Evolutionary conservation across 2,797 vertebrate genomes (phyloP).

Genomic region (Champsocephalus esox): DNA sequence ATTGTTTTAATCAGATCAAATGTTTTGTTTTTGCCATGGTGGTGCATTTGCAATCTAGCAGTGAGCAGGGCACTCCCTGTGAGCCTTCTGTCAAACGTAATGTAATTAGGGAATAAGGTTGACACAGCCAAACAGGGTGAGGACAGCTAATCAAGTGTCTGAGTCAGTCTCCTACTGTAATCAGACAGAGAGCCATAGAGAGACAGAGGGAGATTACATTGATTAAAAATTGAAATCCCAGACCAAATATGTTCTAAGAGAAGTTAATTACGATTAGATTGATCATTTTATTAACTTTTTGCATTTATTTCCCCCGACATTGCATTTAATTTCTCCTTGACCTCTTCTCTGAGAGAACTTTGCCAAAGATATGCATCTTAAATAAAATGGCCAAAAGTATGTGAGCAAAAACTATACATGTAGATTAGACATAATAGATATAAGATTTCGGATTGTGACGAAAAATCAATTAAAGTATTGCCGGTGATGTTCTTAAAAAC

Average conservation of each 20-base stretch:
- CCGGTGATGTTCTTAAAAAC: background rate
- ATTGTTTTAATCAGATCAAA: conserved; percentile 22
- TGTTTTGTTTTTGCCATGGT: background rate
- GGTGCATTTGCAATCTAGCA: conserved; percentile 32
- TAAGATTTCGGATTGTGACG: background rate
- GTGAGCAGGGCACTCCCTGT: conserved; percentile 35
- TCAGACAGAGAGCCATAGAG: conserved; percentile 55
- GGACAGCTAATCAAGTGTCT: conserved; percentile 71
- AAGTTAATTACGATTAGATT: conserved; percentile 76
- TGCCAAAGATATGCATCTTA: background rate
- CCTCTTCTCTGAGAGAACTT: conserved; percentile 15
- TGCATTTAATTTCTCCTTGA: conserved; percentile 20
- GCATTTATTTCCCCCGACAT: conserved; percentile 54
- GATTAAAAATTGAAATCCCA: conserved; percentile 75
- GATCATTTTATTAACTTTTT: conserved; percentile 60
- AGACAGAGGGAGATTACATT: conserved; percentile 63
- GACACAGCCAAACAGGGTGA: conserved; percentile 61
- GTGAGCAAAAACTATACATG: background rate
- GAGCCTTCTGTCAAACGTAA: conserved; percentile 55
- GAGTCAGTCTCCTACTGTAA: conserved; percentile 71
- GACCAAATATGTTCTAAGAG: conserved; percentile 66
- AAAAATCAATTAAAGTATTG: background rate
- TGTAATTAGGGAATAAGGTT: conserved; percentile 71
- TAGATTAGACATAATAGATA: background rate
- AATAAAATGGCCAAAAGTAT: conserved; percentile 6